Percentiles rank a stretch among this genome's conserved stretches.
Conservation (phyloP, 1,140 invertebrate species). For the Bombus pascuorum region DNA sequence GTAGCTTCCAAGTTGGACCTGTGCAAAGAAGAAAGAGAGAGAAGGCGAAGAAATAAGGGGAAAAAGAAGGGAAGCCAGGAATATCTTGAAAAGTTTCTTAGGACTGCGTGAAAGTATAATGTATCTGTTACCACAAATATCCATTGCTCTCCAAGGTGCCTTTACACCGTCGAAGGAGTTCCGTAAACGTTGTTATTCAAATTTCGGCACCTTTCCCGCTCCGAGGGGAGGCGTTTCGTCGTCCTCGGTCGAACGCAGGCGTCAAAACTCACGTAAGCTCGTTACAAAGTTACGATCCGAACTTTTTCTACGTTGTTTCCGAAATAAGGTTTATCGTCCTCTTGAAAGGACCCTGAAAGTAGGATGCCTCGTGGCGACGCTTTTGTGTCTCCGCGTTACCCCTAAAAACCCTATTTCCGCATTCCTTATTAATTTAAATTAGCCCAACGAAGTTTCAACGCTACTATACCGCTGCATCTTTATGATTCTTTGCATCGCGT, state of each 20-base stretch:
- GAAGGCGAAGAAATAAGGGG: background rate
- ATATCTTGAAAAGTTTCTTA: constrained; percentile 40
- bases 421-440: background rate
- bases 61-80: background rate
- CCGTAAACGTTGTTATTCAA: constrained; percentile 49
- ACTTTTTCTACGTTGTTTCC: constrained; percentile 35
- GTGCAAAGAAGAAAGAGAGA: background rate
- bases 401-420: background rate
- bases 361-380: background rate
- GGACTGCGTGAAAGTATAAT: constrained; percentile 36
- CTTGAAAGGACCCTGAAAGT: background rate
- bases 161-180: constrained; percentile 37
- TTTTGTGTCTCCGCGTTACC: too few relatives aligned
- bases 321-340: constrained; percentile 32
- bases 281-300: constrained; percentile 19
- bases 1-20: background rate
- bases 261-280: constrained; percentile 33
- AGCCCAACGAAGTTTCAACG: background rate
- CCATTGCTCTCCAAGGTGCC: constrained; percentile 40
- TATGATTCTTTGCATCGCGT: background rate
- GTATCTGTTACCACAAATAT: constrained; percentile 52
- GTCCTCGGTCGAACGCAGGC: background rate
- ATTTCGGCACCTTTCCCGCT: constrained; percentile 35
- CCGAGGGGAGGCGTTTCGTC: constrained; percentile 5
- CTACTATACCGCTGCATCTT: background rate